Evolutionary conservation across 2,888 invertebrate species (phyloP), one percentile per base, ranked within the genome.

Genomic region (Tenthredo distinguenda): DNA sequence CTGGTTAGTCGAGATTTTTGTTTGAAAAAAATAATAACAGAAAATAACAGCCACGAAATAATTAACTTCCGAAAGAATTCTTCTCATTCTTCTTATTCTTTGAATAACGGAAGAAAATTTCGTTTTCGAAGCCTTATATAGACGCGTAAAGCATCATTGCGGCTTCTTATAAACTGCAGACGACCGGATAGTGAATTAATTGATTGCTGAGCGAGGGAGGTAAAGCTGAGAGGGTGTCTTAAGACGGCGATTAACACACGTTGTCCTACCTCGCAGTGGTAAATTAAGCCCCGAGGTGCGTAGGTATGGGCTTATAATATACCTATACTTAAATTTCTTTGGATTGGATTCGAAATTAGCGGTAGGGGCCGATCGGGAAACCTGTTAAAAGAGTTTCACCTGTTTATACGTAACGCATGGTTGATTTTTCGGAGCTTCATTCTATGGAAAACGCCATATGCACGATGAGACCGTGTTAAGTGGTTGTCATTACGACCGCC

Each of bases 331-430:
- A 18, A 68, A 34, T 68, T 34, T 68, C 18, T 62, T 62, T 34
- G 34, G 34, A 68, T 68, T 68, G 34, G 68, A 68, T 68, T 68
- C 68, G 26, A 68, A 43, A 43, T 43, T 74, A 43, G 74, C 43
- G 74, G 74, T 40, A 21, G 74, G 74, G 50, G 55, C 1, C 1
- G 55, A 55, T 50, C 21, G 68, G 68, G 68, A 77, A 43, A 81
- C 81, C 81, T 81, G 81, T 62, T 40, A 12, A 34, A 47, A 37
- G 81, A 62, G 26, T 81, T 81, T 81, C 81, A 81, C 81, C 81
- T 81, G 81, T 81, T 81, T n/a, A 18, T 18, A 50, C 40, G 58
- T 40, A 50, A 81, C 81, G 81, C 81, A 62, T 81, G 37, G 62
- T 12, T 81, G 81, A 21, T 50, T 37, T 77, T 77, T 77, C 21